Conservation (phyloP, 1,140 invertebrate species). For the Macrotrachela quadricornifera region DNA sequence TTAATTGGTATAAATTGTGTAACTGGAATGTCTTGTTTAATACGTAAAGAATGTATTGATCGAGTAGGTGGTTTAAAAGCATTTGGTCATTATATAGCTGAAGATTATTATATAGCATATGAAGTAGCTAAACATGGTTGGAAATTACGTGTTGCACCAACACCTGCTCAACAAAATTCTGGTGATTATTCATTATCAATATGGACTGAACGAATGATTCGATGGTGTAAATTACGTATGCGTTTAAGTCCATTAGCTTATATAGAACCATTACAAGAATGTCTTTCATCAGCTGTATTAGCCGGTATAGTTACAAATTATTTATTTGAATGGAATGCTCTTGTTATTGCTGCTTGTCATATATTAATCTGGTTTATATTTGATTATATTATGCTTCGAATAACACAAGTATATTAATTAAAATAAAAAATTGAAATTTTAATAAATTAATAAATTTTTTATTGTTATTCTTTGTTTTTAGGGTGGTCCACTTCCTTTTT, state of each 20-base stretch:
- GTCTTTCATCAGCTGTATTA: constrained; percentile 36
- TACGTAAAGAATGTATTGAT: constrained; percentile 68
- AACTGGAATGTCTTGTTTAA: constrained; percentile 90
- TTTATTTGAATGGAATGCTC: constrained; percentile 61
- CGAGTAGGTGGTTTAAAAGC: constrained; percentile 68
- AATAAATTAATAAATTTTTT: too few relatives aligned
- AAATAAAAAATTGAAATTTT: too few relatives aligned
- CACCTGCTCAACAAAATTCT: constrained; percentile 77
- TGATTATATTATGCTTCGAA: constrained; percentile 70
- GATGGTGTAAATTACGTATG: constrained; percentile 81
- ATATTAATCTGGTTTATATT: constrained; percentile 78
- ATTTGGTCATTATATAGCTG: constrained; percentile 82
- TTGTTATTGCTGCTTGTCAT: constrained; percentile 75
- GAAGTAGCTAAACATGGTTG: constrained; percentile 47
- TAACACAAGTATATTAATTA: constrained; percentile 40
- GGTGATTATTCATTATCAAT: constrained; percentile 57
- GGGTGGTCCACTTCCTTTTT: constrained; percentile 52
- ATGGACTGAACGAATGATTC: constrained; percentile 62
- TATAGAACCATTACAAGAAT: constrained; percentile 76
- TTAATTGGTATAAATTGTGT: constrained; percentile 78
- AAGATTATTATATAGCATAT: constrained; percentile 96
- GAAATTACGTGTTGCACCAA: constrained; percentile 37
- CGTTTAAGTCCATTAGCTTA: constrained; percentile 82
- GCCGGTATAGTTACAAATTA: constrained; percentile 52
- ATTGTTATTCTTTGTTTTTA: too few relatives aligned